A percentile compares a stretch with the other conserved stretches of the same genome.
Evolutionary conservation across 2,113 vertebrate species (phyloP).

Genomic region (Brachypodius melanocephalos): DNA sequence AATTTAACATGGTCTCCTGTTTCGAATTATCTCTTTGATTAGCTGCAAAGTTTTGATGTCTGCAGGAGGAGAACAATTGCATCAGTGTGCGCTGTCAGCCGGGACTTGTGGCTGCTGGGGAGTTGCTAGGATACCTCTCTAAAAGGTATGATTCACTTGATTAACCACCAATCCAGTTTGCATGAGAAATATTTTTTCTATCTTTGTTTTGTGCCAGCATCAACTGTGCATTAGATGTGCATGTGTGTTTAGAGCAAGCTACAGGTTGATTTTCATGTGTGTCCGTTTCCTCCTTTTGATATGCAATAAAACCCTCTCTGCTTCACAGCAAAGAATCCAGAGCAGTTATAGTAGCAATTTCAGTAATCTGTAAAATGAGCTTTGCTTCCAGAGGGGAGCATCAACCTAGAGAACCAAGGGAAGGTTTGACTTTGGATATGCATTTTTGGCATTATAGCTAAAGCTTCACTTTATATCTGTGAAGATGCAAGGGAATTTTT

Average conservation of each 20-base stretch:
- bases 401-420: neutral
- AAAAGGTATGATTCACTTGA: conserved; percentile 70
- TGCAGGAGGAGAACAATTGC: conserved; percentile 65
- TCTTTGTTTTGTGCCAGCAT: conserved; percentile 46
- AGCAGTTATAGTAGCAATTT: neutral
- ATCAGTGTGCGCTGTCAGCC: conserved; percentile 44
- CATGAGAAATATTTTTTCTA: conserved; percentile 48
- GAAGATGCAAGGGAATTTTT: neutral
- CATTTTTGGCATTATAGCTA: neutral
- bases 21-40: conserved; percentile 66
- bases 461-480: neutral
- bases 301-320: neutral
- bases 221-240: neutral
- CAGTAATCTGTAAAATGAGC: neutral
- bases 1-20: conserved; percentile 45
- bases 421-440: neutral
- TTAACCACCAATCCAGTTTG: conserved; percentile 63
- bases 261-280: neutral
- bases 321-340: neutral
- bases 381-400: neutral
- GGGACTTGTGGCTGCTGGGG: conserved; percentile 55
- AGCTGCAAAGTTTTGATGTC: conserved; percentile 68
- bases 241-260: conserved; percentile 45
- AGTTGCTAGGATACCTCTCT: conserved; percentile 74
- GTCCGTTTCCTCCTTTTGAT: neutral